Evolutionary conservation across 2,797 vertebrate species (phyloP), one percentile per base, ranked within the genome.

Genomic region (Nothura maculosa): DNA sequence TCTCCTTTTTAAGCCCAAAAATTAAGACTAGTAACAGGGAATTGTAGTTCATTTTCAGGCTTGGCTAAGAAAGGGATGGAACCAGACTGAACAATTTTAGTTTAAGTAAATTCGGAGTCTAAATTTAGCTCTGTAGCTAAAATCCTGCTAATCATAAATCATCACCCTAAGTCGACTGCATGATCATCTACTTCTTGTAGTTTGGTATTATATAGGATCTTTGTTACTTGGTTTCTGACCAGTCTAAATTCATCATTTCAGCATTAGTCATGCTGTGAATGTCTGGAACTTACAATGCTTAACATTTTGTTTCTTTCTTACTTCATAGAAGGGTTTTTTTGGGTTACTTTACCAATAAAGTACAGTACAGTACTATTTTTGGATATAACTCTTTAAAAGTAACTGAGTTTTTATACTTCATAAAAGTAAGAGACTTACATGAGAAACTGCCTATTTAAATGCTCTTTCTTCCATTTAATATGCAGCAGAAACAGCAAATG

Each of bases 121-220:
- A 93, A 96, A 94, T 94, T 95, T 94, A 97, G 89, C 92, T 72
- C n/a, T 4, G 30, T 24, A 94, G 69, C 81, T 48, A 12, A 93
- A 96, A 66, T 60, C 83, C 78, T 77, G 63, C 42, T 1, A 64
- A 81, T 68, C 63, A 8, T 57, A 47, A 87, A 63, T 43, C 55
- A 4, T 43, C 4, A 0, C 47, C 86, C 80, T 25, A 1, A 58
- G 73, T 48, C 68, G 62, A 89, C 38, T 81, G 47, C 81, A 80
- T 0, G 0, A 78, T 61, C 73, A 30, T 83, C 76, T 9, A 61
- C 38, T 54, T 5, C 48, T 85, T 75, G 54, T 25, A 12, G 14
- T 14, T 52, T 6, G 19, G n/a, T 76, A 7, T 78, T 38, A 11
- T 5, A 81, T 10, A 73, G n/a, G 57, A 63, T 64, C 79, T 25